These are phyloP conservation scores for Drosophila peninsularis DNA, from an alignment of 2,888 invertebrate species.

Conservation along the genomic window DNA sequence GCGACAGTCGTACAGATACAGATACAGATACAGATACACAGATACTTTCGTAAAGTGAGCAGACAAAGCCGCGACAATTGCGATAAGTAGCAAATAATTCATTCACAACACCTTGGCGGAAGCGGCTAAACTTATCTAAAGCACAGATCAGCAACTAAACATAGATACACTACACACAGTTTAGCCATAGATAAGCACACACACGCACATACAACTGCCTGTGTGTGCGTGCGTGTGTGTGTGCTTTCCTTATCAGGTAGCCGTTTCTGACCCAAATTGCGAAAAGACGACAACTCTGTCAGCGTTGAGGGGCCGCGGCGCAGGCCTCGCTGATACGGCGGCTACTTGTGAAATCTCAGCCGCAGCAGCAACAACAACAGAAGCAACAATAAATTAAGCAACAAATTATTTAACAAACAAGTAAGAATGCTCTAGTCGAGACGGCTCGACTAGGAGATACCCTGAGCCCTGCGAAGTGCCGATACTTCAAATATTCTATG, in stretches of 20 bases:
- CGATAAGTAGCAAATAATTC: constrained; percentile 22
- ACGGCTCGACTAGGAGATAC: too few relatives aligned
- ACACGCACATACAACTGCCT: background rate
- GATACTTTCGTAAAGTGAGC: constrained; percentile 4
- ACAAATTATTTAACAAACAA: constrained; percentile 77
- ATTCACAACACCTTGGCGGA: constrained; percentile 46
- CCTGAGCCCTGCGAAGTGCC: too few relatives aligned
- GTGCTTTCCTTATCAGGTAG: constrained; percentile 60
- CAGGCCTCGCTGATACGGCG: constrained; percentile 63
- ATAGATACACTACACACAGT: constrained; percentile 46
- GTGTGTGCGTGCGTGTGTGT: background rate
- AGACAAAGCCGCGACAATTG: constrained; percentile 2
- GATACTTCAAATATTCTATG: too few relatives aligned
- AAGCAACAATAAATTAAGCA: constrained; percentile 64
- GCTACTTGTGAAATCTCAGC: constrained; percentile 61
- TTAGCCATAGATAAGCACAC: constrained; percentile 4
- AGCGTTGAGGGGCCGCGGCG: constrained; percentile 34
- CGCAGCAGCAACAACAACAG: constrained; percentile 37
- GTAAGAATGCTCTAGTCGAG: too few relatives aligned
- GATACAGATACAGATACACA: constrained; percentile 2
- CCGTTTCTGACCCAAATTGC: constrained; percentile 74
- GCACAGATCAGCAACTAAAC: constrained; percentile 35
- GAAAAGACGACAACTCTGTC: constrained; percentile 51
- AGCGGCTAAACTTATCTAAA: constrained; percentile 41
- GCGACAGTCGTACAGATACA: background rate